Base-by-base conservation (phyloP, 2,888 invertebrate species). In the Cyclophora albipunctata region DNA sequence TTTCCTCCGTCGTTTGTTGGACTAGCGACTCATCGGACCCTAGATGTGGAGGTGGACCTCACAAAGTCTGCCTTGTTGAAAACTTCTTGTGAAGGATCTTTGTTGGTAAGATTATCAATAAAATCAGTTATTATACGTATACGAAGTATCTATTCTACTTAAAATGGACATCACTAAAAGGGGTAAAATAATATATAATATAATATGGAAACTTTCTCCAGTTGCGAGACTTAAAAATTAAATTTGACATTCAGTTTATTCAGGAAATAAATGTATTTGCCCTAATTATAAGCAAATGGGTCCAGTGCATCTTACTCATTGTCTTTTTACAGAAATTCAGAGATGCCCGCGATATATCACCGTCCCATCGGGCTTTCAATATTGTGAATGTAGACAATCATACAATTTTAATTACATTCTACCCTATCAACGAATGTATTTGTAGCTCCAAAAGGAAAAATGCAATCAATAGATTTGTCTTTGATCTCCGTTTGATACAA, bases 301-400 rank as follows among this genome's bases (percentile, higher is more conserved):
- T 20, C 20, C 20, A 20, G 20, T 20, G 20, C 20, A 20, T 20
- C 20, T 20, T 20, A 20, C 20, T 20, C 20, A 20, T 20, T 58
- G 50, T 47, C 5, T 49, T 34, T 35, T 75, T 71, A 50, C 63
- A 88, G 87, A 80, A 73, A 68, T 82, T 86, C 60, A 69, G 78
- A n/a, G 79, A 84, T 34, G 84, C 86, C 5, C 77, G 78, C 34
- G 73, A 81, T 64, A 68, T 83, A 62, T 90, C 89, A 57, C 80
- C 87, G 42, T 71, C 83, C n/a, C 84, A 88, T 56, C 73, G 85
- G 68, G 81, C 87, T 5, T 88, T 79, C 63, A 52, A 60, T 46
- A 64, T 87, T 47, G 52, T 52, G 34, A 63, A 59, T 50, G 57
- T 75, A 49, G 66, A 78, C 58, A 60, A 73, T 0, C 66, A 63